Evolutionary conservation across 1,140 invertebrate genomes (phyloP), one percentile per base, ranked within the genome.

Genomic region (Drosophila mauritiana): DNA sequence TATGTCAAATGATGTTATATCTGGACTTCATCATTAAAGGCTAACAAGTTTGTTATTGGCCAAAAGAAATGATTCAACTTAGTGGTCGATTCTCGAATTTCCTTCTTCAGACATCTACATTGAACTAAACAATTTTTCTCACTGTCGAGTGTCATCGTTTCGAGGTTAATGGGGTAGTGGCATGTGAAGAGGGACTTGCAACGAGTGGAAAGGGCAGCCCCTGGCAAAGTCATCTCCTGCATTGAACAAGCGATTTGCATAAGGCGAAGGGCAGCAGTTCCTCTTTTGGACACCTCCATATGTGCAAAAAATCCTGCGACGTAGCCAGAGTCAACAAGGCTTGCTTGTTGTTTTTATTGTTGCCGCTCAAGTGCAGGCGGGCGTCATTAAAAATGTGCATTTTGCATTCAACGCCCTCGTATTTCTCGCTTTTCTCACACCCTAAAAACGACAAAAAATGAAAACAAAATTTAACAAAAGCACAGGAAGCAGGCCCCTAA

Each of bases 321-420:
- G 54, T 56, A 56, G 76, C 36, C 75, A 83, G 84, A 78, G 80
- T 82, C 80, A 84, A 84, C 76, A 84, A 45, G 22, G 22, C 61
- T 77, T 53, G 37, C 55, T 37, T 46, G 75, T 75, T 80, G 78
- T 62, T 79, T 49, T 37, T 67, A 59, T 62, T 62, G 53, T 61
- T 67, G 15, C 40, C 40, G 70, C 49, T 89, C 79, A 89, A 88
- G 83, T 89, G 84, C 83, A 82, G 83, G 48, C 73, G 63, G 73
- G 42, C 70, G 67, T 86, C 84, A 88, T 88, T 88, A 88, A 88
- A 88, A 88, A 88, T 88, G 83, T 89, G 83, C 83, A 88, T 88
- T 88, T 89, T 67, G 62, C 75, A 83, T 83, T 43, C 70, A 75
- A 68, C 40, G 45, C 63, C 53, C 73, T 69, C 63, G 63, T 46